A percentile compares a stretch with the other conserved stretches of the same genome.
Conservation (phyloP, 2,113 vertebrate species). For the Protomyctophum bolini region DNA sequence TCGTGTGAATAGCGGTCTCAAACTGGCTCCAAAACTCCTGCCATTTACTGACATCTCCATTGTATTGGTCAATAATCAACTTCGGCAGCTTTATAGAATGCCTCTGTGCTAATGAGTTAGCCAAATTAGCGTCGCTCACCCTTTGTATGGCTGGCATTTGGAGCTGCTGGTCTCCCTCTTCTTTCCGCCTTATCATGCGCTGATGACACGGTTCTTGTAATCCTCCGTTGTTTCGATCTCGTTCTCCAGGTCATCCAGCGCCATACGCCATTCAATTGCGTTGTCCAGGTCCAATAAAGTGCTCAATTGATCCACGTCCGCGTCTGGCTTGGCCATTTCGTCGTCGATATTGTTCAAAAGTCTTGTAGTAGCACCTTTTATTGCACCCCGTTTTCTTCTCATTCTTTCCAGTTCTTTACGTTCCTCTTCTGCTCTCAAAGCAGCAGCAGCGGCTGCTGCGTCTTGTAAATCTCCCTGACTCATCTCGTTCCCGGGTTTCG, state of each 20-base stretch:
- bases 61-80: too few relatives aligned
- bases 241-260: too few relatives aligned
- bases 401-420: neutral
- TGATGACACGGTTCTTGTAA: neutral
- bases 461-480: too few relatives aligned
- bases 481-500: neutral
- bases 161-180: neutral
- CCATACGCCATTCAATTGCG: neutral
- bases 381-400: neutral
- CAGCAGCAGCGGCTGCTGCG: too few relatives aligned
- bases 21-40: neutral
- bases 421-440: neutral
- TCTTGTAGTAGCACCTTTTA: neutral
- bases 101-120: neutral
- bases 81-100: too few relatives aligned
- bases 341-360: conserved; percentile 9
- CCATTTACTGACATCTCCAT: neutral
- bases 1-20: neutral
- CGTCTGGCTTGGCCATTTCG: too few relatives aligned
- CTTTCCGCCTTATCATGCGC: neutral
- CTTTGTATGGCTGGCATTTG: neutral
- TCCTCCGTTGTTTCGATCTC: neutral
- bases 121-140: neutral
- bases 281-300: neutral
- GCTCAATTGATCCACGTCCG: too few relatives aligned